Base-by-base conservation (phyloP, 1,140 invertebrate genomes). In the Battus philenor region DNA sequence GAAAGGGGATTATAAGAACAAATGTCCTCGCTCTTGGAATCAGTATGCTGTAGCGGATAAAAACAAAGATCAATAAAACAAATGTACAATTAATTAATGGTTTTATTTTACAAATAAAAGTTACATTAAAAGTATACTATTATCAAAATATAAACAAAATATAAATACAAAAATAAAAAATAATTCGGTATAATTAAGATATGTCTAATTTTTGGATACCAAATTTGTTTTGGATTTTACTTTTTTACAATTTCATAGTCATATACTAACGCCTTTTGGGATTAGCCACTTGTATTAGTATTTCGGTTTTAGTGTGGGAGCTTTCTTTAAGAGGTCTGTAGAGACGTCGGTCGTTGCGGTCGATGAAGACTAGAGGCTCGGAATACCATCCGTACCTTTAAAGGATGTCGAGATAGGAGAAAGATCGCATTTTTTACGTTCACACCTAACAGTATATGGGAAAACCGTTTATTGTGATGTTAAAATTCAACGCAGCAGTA, bases 311-410 rank as follows among this genome's bases (percentile, higher is more conserved):
- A 27, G 80, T 79, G 38, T 83, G 65, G 1, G 27, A 44, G 59
- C 75, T 79, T 31, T 80, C 79, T 9, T 46, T 63, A 43, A 68
- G 59, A 0, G 70, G 75, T 11, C 54, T 30, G 62, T 78, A 76
- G 63, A 85, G 80, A 1, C 81, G 63, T 4, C 49, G 51, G 51
- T 83, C 78, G 44, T 59, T 78, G 4, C 71, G 64, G 29, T 80
- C 55, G 62, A 79, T 65, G 0, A 44, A 36, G 1, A 74, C 38
- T 1, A 79, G 41, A 0, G 76, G 75, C 4, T 54, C 61, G 44
- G 33, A 13, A 34, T 72, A 71, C 78, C 80, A 85, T 5, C 80
- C 80, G 44, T 82, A 82, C 4, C 80, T 85, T 39, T 27, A 69
- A 54, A 45, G 26, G 20, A 10, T 46, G 22, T 9, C 12, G 38